Conservation (phyloP, 2,888 invertebrate genomes). For the Ophioninae sp. region DNA sequence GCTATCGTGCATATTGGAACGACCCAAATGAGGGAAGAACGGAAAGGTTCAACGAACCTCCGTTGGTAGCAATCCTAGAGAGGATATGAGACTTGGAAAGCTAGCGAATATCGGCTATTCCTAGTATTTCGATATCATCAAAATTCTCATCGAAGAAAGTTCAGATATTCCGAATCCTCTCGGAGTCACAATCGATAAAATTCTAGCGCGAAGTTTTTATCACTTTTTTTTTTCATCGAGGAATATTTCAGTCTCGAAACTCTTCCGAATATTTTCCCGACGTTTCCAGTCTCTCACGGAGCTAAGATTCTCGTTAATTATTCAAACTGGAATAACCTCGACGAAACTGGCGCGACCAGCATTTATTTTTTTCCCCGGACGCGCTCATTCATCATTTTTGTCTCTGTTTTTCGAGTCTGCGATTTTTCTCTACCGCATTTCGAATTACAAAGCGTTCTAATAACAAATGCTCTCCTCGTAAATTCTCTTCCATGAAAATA, state of each 20-base stretch:
- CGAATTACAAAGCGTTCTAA: too few species aligned
- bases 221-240: too few species aligned
- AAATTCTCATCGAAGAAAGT: slow-evolving; percentile 60
- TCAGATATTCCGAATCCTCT: background rate
- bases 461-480: too few species aligned
- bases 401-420: background rate
- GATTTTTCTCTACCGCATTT: background rate
- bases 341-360: too few species aligned
- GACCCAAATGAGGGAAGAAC: slow-evolving; percentile 53
- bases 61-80: background rate
- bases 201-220: too few species aligned
- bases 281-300: background rate
- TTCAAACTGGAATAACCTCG: too few species aligned
- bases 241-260: background rate
- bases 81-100: slow-evolving; percentile 46
- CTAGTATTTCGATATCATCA: slow-evolving; percentile 31
- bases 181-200: too few species aligned
- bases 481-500: too few species aligned
- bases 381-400: too few species aligned
- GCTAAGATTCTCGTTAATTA: too few species aligned
- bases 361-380: too few species aligned
- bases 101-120: slow-evolving; percentile 39
- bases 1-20: slow-evolving; percentile 60
- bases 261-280: background rate
- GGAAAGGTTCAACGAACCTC: slow-evolving; percentile 55